Conservation (phyloP, 2,797 vertebrate genomes). For the Caiman crocodilus region DNA sequence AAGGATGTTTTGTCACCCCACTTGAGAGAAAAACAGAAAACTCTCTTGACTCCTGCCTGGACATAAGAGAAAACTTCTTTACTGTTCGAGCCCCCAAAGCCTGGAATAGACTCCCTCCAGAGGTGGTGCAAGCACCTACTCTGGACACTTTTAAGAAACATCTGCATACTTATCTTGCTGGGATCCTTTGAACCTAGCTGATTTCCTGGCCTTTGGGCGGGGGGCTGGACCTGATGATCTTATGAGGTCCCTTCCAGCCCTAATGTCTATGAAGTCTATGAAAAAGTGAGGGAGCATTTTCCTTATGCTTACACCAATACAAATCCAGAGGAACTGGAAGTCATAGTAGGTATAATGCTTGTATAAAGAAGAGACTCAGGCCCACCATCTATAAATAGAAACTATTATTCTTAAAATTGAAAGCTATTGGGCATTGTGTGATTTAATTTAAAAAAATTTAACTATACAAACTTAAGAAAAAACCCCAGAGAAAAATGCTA, state of each 20-base stretch:
- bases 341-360: not conserved
- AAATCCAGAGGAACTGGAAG: not conserved
- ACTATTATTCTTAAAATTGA: not conserved
- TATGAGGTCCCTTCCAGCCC: too few species aligned
- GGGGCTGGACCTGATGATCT: too few species aligned
- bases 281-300: too few species aligned
- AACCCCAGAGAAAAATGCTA: not conserved
- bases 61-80: too few species aligned
- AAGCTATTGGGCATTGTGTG: not conserved
- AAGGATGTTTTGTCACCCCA: not conserved
- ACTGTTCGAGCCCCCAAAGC: too few species aligned
- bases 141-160: too few species aligned
- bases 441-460: conserved; percentile 14
- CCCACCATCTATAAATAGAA: not conserved
- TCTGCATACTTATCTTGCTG: too few species aligned
- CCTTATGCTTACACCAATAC: not conserved
- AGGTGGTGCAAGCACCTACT: too few species aligned
- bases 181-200: too few species aligned
- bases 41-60: not conserved
- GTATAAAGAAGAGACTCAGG: not conserved
- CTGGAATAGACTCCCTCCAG: too few species aligned
- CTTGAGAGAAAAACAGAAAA: not conserved
- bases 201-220: too few species aligned
- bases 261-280: too few species aligned
- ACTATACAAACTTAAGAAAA: not conserved